Base-by-base conservation (phyloP, 30 jellyfish, hydroid and myxozoan species). In the Chrysaora quinquecirrha region DNA sequence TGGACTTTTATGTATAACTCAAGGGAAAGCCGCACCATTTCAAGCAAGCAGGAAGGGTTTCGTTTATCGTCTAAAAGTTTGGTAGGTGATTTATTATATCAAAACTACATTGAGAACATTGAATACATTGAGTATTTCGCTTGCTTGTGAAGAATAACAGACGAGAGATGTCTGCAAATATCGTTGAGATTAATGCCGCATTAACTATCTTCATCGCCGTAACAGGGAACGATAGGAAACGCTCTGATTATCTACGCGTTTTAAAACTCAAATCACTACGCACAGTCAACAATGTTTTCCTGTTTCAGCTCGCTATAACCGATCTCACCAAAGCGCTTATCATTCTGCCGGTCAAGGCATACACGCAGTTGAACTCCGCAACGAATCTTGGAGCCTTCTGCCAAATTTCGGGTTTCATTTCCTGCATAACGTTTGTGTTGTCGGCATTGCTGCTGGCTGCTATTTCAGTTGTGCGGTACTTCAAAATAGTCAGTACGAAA, bases 241-340 rank as follows among this genome's bases (percentile, higher is more conserved):
- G n/a, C n/a, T 20, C 50, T 19, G 66, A 66, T 19, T 38, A 85
- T 34, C 48, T 91, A 14, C 18, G 71, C 56, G 85, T 89, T 0
- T 83, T 91, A 19, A 71, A 54, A 56, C 34, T 78, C 20, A 85
- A 80, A 46, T 48, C 69, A 14, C 62, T 91, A 28, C 96, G 86
- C 25, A 85, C 85, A 2, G 71, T 83, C n/a, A 91, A 91, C 93
- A 91, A 91, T 49, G 16, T 48, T 14, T 73, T 88, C 25, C 84
- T 91, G 19, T 58, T 82, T 29, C 89, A 84, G 14, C 76, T 91
- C 18, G 89, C 96, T 3, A 67, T 91, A 2, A 80, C 64, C 2
- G 98, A 91, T 74, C 34, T 87, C 46, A 48, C 86, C 11, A 91
- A 96, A 32, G 95, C 96, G 4, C 66, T 70, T 0, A 61, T 91